A percentile compares a stretch with the other conserved stretches of the same genome.
Evolutionary conservation across 2,888 invertebrate species (phyloP).

Genomic region (Nymphalis polychloros): DNA sequence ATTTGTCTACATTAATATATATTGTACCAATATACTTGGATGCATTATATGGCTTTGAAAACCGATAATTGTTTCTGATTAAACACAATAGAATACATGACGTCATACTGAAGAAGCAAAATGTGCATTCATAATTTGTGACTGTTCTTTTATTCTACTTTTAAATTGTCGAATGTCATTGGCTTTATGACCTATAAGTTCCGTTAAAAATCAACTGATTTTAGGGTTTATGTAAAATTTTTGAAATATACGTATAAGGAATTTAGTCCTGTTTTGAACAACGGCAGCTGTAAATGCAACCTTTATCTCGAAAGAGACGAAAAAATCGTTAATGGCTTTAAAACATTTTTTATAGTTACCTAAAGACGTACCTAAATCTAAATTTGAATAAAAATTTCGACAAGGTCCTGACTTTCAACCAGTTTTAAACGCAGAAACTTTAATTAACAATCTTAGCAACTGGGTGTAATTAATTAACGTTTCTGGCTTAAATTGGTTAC

Average conservation of each 20-base stretch:
- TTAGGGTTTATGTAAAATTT: no score
- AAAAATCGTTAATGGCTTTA: no score
- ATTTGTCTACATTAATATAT: conserved; percentile 18
- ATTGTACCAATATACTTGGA: conserved; percentile 18
- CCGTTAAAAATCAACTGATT: no score
- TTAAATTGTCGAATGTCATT: not conserved
- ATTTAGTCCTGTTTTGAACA: no score
- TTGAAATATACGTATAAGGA: no score
- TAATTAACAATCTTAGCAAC: conserved; percentile 13
- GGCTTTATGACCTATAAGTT: no score
- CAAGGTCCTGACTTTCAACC: not conserved
- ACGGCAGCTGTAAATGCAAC: no score
- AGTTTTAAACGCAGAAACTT: not conserved
- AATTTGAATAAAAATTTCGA: not conserved
- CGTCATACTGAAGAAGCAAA: not conserved
- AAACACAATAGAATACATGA: conserved; percentile 10
- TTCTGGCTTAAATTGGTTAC: conserved; percentile 22
- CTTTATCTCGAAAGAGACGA: no score
- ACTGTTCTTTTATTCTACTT: not conserved
- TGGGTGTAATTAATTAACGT: conserved; percentile 30
- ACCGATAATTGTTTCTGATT: conserved; percentile 11
- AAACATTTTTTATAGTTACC: no score
- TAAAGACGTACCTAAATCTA: no score
- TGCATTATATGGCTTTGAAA: conserved; percentile 17
- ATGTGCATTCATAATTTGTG: conserved; percentile 2